Base-by-base conservation (phyloP, 2,888 invertebrate genomes). In the Eristalis intricaria region DNA sequence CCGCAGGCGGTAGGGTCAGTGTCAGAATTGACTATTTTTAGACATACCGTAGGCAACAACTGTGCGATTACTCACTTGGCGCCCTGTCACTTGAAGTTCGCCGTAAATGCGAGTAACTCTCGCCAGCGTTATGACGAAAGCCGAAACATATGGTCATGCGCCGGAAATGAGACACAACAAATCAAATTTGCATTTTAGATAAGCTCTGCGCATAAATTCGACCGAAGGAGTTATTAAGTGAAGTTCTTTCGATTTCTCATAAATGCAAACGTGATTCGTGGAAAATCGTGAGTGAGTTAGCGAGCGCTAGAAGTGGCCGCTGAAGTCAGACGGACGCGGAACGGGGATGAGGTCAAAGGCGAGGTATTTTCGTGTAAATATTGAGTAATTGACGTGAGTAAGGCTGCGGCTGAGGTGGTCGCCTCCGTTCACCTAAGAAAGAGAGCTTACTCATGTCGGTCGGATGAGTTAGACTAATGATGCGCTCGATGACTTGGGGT, bases 261-360 rank as follows among this genome's bases (percentile, higher is more conserved):
- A 50, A 19, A 19, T 50, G 50, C 19, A 19, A 19, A 19, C 50
- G 19, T 19, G 19, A 50, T 50, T 50, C 61, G 65, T 11, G 43
- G 80, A 66, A 73, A 50, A 73, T 68, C 66, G 68, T 74, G 80
- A 73, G 29, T 50, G 19, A 63, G 26, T 26, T 26, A n/a, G n/a
- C 26, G 26, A 26, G 26, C n/a, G 38, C 19, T 32, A 32, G 29
- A 58, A 38, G 43, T 50, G 61, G 15, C 35, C 4, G 22, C 22
- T 58, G 40, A 71, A 19, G 63, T 38, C 40, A 58, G 66, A 58
- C 70, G 50, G 73, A 80, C 50, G 8, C 32, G 1, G 32, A 32
- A 32, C 8, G 75, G 40, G 80, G 73, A 80, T 74, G 80, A 80
- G 73, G 80, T 80, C 80, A 80, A 80, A 70, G 19, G 35, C 63